Percentiles rank a stretch among this genome's conserved stretches.
These are phyloP conservation scores for Mimachlamys varia DNA, from an alignment of 2,888 invertebrate genomes.

Conservation along the genomic window DNA sequence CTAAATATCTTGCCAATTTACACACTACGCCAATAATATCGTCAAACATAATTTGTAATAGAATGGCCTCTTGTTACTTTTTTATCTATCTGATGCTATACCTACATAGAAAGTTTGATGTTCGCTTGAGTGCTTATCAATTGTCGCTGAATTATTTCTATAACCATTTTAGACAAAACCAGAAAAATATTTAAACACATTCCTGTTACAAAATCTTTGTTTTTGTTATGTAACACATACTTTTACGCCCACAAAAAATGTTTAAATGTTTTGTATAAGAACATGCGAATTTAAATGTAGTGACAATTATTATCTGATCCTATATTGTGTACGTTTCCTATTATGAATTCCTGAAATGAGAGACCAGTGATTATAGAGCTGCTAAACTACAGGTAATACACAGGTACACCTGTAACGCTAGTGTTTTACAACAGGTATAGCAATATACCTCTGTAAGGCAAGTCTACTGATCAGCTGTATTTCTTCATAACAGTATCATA, in stretches of 20 bases:
- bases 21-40: not conserved
- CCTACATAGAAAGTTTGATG: not conserved
- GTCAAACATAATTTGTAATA: not conserved
- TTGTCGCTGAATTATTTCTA: not conserved
- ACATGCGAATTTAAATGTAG: not conserved
- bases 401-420: not conserved
- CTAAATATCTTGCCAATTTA: not conserved
- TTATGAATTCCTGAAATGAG: not conserved
- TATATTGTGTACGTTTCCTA: not conserved
- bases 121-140: not conserved
- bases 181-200: not conserved
- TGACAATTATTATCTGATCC: not conserved
- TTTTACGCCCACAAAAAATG: conserved; percentile 15
- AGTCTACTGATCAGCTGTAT: not conserved
- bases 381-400: not conserved
- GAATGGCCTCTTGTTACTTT: not conserved
- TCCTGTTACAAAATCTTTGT: not conserved
- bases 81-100: not conserved
- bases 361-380: not conserved
- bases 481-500: not conserved
- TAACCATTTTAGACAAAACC: not conserved
- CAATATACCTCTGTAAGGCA: not conserved
- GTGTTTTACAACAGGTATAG: not conserved
- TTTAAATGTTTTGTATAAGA: conserved; percentile 3
- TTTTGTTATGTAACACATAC: not conserved